phyloP scores from a whole-genome alignment of 2,113 vertebrate genomes.

The Nothocercus julius region DNA sequence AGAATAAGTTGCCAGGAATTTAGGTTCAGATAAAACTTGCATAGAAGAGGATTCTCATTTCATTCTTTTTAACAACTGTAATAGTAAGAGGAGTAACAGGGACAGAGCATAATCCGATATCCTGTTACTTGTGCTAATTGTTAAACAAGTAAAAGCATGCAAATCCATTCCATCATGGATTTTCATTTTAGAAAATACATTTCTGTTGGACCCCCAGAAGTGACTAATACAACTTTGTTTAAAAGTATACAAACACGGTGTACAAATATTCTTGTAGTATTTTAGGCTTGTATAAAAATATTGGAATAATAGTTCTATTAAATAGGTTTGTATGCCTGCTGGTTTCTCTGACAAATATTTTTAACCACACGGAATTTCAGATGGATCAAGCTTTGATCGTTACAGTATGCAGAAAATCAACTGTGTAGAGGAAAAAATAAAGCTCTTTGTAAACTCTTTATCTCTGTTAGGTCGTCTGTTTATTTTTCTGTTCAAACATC shows the following conservation, averaged over 20 bases:
- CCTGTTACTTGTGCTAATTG: not conserved
- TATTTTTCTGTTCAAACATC: conserved; percentile 61
- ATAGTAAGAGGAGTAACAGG: not conserved
- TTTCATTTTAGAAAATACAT: not conserved
- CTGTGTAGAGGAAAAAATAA: not conserved
- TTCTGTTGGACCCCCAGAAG: not conserved
- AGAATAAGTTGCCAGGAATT: not conserved
- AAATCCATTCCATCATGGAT: not conserved
- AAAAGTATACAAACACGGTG: not conserved
- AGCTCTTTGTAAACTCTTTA: conserved; percentile 43
- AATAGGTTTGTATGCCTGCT: not conserved
- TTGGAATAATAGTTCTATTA: not conserved
- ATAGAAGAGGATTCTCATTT: not conserved
- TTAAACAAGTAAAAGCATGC: not conserved
- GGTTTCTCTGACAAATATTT: conserved; percentile 5
- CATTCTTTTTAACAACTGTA: not conserved
- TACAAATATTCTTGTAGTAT: not conserved
- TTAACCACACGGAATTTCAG: conserved; percentile 30
- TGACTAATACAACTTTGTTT: not conserved
- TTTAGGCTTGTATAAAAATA: not conserved
- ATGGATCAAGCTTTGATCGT: conserved; percentile 39
- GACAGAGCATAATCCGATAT: not conserved
- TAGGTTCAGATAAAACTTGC: not conserved
- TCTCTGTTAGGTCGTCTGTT: conserved; percentile 67
- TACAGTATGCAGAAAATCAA: not conserved